Evolutionary conservation across 2,888 invertebrate genomes (phyloP).

Genomic region (Acrobasis suavella): DNA sequence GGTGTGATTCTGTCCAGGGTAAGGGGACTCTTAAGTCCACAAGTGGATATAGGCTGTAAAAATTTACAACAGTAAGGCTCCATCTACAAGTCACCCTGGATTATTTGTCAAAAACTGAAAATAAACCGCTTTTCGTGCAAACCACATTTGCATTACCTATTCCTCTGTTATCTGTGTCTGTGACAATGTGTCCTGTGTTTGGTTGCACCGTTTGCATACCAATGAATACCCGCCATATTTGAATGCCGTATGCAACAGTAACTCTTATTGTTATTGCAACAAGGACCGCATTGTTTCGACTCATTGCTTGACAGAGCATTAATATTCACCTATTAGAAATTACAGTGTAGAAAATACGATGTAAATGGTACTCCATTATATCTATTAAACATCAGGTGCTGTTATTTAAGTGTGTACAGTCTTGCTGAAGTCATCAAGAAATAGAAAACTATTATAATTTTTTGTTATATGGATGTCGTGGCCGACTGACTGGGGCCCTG

Average conservation of each 20-base stretch:
- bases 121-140: background rate
- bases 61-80: too few species aligned
- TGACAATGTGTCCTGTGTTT: constrained; percentile 17
- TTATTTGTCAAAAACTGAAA: background rate
- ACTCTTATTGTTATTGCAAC: constrained; percentile 10
- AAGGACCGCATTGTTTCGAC: constrained; percentile 11
- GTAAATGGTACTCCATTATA: constrained; percentile 11
- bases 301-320: constrained; percentile 12
- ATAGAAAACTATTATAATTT: background rate
- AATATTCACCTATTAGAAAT: constrained; percentile 17
- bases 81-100: background rate
- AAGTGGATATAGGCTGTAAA: too few species aligned
- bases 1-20: too few species aligned
- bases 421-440: background rate
- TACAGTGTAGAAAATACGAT: constrained; percentile 2
- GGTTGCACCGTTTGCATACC: constrained; percentile 21
- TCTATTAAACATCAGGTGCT: background rate
- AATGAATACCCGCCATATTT: constrained; percentile 17
- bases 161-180: constrained; percentile 5
- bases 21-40: too few species aligned
- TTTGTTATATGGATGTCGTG: too few species aligned
- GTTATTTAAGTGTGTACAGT: background rate
- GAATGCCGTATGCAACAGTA: background rate
- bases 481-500: too few species aligned
- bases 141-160: constrained; percentile 5